Evolutionary conservation across 2,113 vertebrate species (phyloP), one percentile per base, ranked within the genome.

Genomic region (Calypte anna): DNA sequence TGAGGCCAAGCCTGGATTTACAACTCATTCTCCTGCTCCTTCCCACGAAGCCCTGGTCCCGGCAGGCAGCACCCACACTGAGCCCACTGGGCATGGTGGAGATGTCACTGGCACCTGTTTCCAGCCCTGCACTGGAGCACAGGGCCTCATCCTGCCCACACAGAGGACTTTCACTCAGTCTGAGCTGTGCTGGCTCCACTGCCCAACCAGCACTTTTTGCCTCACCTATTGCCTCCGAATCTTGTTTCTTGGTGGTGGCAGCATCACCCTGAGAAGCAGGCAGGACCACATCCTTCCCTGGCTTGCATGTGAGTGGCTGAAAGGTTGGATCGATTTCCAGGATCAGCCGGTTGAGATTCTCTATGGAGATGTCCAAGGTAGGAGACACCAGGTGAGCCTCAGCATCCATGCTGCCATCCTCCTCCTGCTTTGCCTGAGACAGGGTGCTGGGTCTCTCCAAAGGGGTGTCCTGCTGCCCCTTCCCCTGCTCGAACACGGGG

Each of bases 261-360:
- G 80, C 0, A 0, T 58, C 83, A 5, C 70, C 48, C 31, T 5
- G 81, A 19, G 79, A 30, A 54, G 77, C 8, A 14, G 69, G 14
- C 2, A 43, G 91, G 59, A 12, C 40, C 9, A 9, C 11, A 0
- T 40, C 91, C 77, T 82, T 81, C 90, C 16, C 40, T 0, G 80
- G 67, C 86, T 87, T 27, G 75, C 91, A 78, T 0, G 17, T 15
- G 28, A 98, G 93, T 1, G 97, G 98, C 90, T 98, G 96, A 57
- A 99, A 99, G 25, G 97, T 98, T 0, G 98, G 98, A 69, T 99
- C 98, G 25, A 99, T 97, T 61, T 99, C 98, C 7, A 98, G 91
- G 82, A 99, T 99, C 84, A 99, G 66, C 88, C 97, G 91, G 97
- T 99, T 99, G 78, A 99, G 98, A 30, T 93, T 96, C 43, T 98